These are phyloP conservation scores for Pomacea maculata DNA, from an alignment of 1,140 invertebrate species.

Conservation along the genomic window DNA sequence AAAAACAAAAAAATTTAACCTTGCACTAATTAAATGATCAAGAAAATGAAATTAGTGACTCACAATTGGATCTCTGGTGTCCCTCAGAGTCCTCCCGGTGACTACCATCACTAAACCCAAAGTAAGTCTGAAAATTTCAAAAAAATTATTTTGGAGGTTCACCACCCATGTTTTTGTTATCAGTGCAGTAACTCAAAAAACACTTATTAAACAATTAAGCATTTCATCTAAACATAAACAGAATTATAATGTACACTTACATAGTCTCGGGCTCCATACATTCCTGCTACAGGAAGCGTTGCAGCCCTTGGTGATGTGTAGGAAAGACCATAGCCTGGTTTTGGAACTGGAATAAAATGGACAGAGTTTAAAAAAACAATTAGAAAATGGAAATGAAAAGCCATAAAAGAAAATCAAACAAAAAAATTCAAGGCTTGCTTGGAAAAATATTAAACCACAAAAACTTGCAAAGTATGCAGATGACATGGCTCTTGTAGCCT, in stretches of 20 bases:
- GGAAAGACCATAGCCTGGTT: conserved; percentile 52
- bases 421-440: too few relatives aligned
- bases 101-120: conserved; percentile 42
- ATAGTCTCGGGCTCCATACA: conserved; percentile 48
- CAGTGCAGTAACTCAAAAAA: background rate
- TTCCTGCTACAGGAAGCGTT: conserved; percentile 55
- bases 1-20: too few relatives aligned
- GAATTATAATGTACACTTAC: background rate
- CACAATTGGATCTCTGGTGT: conserved; percentile 31
- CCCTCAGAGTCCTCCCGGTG: conserved; percentile 18
- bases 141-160: background rate
- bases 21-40: too few relatives aligned
- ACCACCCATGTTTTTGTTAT: background rate
- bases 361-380: too few relatives aligned
- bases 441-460: too few relatives aligned
- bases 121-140: conserved; percentile 36
- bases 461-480: too few relatives aligned
- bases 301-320: conserved; percentile 51
- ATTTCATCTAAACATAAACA: background rate
- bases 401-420: too few relatives aligned
- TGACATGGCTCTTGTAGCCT: too few relatives aligned
- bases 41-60: conserved; percentile 6
- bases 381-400: too few relatives aligned
- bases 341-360: conserved; percentile 43
- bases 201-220: background rate